These are phyloP conservation scores for Sapajus apella DNA, from an alignment of 2,113 vertebrate genomes.

Conservation along the genomic window DNA sequence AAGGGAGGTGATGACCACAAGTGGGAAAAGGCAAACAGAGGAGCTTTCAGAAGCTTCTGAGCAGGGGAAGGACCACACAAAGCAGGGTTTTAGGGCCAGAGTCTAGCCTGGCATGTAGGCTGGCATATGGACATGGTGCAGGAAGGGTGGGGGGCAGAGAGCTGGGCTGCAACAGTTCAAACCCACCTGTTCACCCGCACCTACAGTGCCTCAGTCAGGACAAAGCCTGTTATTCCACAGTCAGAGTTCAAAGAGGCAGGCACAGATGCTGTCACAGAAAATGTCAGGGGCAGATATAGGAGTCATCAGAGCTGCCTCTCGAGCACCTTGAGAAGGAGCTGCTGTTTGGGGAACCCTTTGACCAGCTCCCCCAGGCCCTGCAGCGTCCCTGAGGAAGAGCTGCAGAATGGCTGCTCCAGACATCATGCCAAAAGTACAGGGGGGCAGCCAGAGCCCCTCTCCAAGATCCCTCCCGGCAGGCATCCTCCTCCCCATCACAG, in stretches of 20 bases:
- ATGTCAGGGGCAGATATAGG: neutral
- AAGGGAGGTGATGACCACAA: neutral
- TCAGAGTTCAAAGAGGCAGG: neutral
- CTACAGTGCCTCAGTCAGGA: neutral
- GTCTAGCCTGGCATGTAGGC: fast-evolving
- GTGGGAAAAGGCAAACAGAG: neutral
- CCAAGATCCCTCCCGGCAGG: neutral
- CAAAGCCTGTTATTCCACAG: neutral
- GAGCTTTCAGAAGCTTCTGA: neutral
- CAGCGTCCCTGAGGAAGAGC: neutral
- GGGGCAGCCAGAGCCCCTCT: neutral
- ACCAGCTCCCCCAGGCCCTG: neutral
- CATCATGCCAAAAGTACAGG: neutral
- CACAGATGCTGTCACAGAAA: neutral
- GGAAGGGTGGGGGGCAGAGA: neutral
- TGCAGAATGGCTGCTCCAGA: neutral
- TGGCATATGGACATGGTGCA: fast-evolving
- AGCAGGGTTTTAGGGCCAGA: neutral
- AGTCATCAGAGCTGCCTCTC: neutral
- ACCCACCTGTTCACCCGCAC: neutral
- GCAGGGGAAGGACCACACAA: neutral
- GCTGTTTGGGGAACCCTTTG: neutral
- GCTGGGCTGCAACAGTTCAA: neutral
- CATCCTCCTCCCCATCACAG: neutral
- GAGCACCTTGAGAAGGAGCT: neutral